Evolutionary conservation across 1,140 invertebrate genomes (phyloP), one percentile per base, ranked within the genome.

Genomic region (Anthonomus grandis): DNA sequence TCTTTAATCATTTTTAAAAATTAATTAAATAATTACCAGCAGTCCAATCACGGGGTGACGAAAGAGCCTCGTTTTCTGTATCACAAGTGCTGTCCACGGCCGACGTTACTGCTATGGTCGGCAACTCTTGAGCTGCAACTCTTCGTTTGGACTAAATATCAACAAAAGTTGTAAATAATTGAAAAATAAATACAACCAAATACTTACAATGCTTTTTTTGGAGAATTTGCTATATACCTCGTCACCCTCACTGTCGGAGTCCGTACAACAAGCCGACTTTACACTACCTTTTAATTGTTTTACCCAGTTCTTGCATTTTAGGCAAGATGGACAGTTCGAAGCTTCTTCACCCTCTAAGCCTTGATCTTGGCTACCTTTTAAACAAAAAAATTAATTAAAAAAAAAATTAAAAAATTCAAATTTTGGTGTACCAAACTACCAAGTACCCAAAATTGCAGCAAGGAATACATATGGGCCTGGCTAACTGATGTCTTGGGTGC

Each of bases 221-320:
- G 55, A 50, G 23, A 51, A 59, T 15, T 45, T 51, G 21, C 34
- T 49, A 22, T 42, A 61, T 9, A 55, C 55, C 1, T 59, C 42
- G 38, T 67, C 62, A 3, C 15, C 47, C 19, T 67, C 65, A 34
- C 63, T 67, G 45, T 67, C 65, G 12, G 59, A 59, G 41, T 65
- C 63, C 13, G 59, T 63, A 18, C 31, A 53, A 37, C 57, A 58
- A 39, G 52, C 41, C 34, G 48, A 46, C n/a, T 53, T 55, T 0
- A 51, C 54, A n/a, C 22, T 63, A 10, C 56, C 57, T 22, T 54
- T 23, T n/a, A 62, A 17, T 10, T 62, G 61, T 73, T 24, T 76
- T 67, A 68, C 73, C 72, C 34, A 75, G 65, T 52, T 69, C 63
- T 64, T 69, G 70, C 59, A 69, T 67, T 50, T 65, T 22, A 58